Base-by-base conservation (phyloP, 2,113 vertebrate genomes). In the Isichthys henryi region DNA sequence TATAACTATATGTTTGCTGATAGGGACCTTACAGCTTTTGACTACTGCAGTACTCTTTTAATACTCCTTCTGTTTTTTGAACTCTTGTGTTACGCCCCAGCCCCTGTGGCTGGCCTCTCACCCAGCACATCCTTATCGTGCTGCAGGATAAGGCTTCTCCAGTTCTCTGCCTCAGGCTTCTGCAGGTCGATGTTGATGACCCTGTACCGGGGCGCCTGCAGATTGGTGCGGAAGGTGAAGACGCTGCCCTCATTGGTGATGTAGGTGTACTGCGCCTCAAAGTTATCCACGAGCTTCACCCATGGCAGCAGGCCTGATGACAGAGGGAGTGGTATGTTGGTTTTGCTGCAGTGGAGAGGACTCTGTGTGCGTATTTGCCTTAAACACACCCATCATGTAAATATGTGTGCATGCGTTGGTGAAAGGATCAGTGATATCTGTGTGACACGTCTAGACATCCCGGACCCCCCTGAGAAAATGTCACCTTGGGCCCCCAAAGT, bases 241-340 rank as follows among this genome's bases (percentile, higher is more conserved):
- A 96, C 90, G 0, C 83, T 93, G 5, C 90, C 95, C 88, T 96
- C 96, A 1, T 95, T 96, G 91, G 96, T 96, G 88, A 96, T 45
- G 27, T 96, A 96, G 0, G 92, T 92, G 92, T 94, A 96, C 92
- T 96, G 95, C 21, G 96, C 96, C 0, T 96, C 94, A 52, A 96
- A 96, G 89, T 94, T 95, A 84, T 96, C 94, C 52, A 96, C 94
- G 17, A 96, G 91, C 90, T 94, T 95, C 88, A 96, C 95, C 96
- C 96, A 96, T 0, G 96, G 95, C 35, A 96, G 93, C 89, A 95
- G 91, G 15, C 94, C 95, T 96, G 84, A 43, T 19, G 23, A 6
- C 31, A 84, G 21, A 46, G 50, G 39, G 35, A 62, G 21, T 9
- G 46, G 43, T 23, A 23, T 80, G 4, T 80, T 39, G 15, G 74